Conservation (phyloP, 2,113 vertebrate genomes). For the Micronisus gabar region DNA sequence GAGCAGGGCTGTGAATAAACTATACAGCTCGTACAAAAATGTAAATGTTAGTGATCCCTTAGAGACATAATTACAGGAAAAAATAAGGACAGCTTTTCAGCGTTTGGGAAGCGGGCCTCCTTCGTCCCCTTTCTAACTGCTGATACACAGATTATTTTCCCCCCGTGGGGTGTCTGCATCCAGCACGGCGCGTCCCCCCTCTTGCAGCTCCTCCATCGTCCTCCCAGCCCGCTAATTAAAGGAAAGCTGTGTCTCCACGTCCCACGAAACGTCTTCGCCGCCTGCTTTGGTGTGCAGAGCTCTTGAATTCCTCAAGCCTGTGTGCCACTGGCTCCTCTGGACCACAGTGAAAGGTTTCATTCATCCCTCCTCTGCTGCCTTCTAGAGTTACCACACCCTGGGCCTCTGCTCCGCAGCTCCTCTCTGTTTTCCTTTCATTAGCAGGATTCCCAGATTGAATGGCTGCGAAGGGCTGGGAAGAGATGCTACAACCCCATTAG, state of each 20-base stretch:
- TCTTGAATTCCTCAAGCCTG: constrained; percentile 57
- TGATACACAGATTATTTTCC: not conserved
- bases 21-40: not conserved
- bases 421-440: constrained; percentile 71
- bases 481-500: not conserved
- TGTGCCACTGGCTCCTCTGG: constrained; percentile 56
- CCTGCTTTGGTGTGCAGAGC: constrained; percentile 8
- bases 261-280: not conserved
- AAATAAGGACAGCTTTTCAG: constrained; percentile 43
- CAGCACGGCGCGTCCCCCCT: not conserved
- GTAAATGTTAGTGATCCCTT: constrained; percentile 27
- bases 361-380: constrained; percentile 65
- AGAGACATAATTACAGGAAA: constrained; percentile 42
- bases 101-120: not conserved
- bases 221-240: not conserved
- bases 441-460: constrained; percentile 65
- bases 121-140: not conserved
- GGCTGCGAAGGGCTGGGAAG: constrained; percentile 13
- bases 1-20: not conserved
- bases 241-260: not conserved
- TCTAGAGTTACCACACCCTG: constrained; percentile 68
- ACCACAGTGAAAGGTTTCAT: constrained; percentile 74
- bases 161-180: not conserved
- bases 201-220: not conserved
- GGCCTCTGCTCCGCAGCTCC: constrained; percentile 39